Base-by-base conservation (phyloP, 1,140 invertebrate species). In the Ceratosolen fusciceps region DNA sequence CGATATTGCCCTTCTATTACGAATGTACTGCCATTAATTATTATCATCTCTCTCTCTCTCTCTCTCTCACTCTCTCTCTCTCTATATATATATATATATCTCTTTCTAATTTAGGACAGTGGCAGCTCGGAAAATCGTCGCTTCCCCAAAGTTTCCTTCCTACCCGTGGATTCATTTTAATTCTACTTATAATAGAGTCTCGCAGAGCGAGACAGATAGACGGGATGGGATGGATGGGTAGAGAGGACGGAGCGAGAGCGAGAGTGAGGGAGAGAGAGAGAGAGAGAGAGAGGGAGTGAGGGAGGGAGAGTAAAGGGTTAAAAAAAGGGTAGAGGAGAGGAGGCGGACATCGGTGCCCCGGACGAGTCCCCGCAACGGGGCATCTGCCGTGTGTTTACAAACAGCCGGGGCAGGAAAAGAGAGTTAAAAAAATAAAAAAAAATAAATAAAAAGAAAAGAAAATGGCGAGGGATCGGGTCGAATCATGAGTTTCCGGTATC, bases 371-470 rank as follows among this genome's bases (percentile, higher is more conserved):
- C 12, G 9, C 9, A 52, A 3, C 14, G 9, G 49, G 14, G 58
- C 58, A 62, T 62, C 58, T 34, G 58, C 31, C 31, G 31, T 0
- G 12, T 77, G 67, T 77, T 77, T 70, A 70, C 75, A 77, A 77
- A 77, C 75, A 77, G 54, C 34, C 0, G 14, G 16, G 52, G 9
- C 39, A 14, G 19, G 16, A 34, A 29, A 43, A 24, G 16, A 65
- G 37, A 21, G 29, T 0, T 0, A 60, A 31, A 31, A 16, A n/a
- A 37, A 37, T 37, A 19, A 26, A 24, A 70, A 47, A 24, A 26
- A 70, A n/a, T n/a, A n/a, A n/a, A n/a, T n/a, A n/a, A n/a, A n/a
- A n/a, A n/a, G n/a, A n/a, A n/a, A n/a, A n/a, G n/a, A n/a, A n/a
- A 68, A 68, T 19, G 39, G 21, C 43, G 19, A n/a, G n/a, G n/a